Percentiles rank a stretch among this genome's conserved stretches.
Conservation (phyloP, 2,888 invertebrate genomes). For the Osmoderma eremita region DNA sequence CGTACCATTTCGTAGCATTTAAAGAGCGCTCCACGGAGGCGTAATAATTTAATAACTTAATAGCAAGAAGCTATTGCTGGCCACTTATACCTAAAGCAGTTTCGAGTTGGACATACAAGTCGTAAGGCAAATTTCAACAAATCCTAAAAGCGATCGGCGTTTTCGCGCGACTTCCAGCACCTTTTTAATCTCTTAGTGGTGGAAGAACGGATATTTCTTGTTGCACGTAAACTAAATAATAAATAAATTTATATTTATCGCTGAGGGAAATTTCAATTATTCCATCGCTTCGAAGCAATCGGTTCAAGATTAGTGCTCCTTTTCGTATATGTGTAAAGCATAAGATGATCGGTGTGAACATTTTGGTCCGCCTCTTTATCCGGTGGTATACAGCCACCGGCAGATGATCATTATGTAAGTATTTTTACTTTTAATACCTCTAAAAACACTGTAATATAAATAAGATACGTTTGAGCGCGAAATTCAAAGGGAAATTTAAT, state of each 20-base stretch:
- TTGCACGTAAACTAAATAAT: background rate
- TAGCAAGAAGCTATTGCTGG: conserved; percentile 62
- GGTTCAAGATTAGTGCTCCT: background rate
- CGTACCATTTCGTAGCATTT: conserved; percentile 63
- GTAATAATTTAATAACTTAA: conserved; percentile 65
- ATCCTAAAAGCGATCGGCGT: conserved; percentile 26
- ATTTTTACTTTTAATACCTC: too few relatives aligned
- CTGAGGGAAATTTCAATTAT: too few relatives aligned
- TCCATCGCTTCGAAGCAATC: background rate
- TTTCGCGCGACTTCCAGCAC: conserved; percentile 1
- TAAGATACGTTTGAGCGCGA: too few relatives aligned
- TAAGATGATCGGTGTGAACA: conserved; percentile 44
- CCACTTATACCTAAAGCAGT: conserved; percentile 64
- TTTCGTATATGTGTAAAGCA: conserved; percentile 53
- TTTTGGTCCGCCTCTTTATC: background rate
- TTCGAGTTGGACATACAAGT: conserved; percentile 58
- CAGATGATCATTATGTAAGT: conserved; percentile 63
- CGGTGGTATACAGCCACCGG: conserved; percentile 51
- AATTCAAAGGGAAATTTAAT: background rate
- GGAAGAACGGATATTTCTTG: too few relatives aligned
- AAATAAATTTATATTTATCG: too few relatives aligned
- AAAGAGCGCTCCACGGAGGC: conserved; percentile 61
- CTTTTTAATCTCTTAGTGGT: background rate
- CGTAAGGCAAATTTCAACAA: conserved; percentile 36
- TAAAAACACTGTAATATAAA: too few relatives aligned